A percentile compares a stretch with the other conserved stretches of the same genome.
These are phyloP conservation scores for Drosophila peninsularis DNA, from an alignment of 2,888 invertebrate species.

Conservation along the genomic window DNA sequence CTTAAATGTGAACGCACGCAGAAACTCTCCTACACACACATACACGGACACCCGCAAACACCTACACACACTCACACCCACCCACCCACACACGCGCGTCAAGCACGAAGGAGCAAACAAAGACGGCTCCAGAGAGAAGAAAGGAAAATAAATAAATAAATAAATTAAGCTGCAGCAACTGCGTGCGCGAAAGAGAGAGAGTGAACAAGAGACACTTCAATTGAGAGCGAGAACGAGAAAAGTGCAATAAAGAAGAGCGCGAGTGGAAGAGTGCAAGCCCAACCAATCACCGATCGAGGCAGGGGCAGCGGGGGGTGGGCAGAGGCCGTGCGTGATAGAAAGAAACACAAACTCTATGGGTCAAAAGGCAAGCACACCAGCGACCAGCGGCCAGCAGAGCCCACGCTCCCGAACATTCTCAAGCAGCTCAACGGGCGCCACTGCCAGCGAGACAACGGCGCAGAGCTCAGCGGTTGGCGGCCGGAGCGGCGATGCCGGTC, in stretches of 20 bases:
- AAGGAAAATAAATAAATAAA: slow-evolving; percentile 7
- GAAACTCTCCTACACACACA: slow-evolving; percentile 16
- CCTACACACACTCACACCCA: slow-evolving; percentile 2
- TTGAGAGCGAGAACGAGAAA: neutral
- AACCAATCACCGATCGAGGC: slow-evolving; percentile 17
- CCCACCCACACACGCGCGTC: slow-evolving; percentile 5
- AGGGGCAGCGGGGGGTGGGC: slow-evolving; percentile 25
- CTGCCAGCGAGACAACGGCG: slow-evolving; percentile 60
- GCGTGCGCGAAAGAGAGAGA: neutral
- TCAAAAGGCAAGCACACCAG: slow-evolving; percentile 93
- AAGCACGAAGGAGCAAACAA: slow-evolving; percentile 55
- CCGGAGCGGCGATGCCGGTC: slow-evolving; percentile 64
- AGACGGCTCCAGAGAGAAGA: slow-evolving; percentile 28
- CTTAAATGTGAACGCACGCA: slow-evolving; percentile 58
- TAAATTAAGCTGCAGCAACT: slow-evolving; percentile 10
- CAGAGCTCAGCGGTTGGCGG: slow-evolving; percentile 46
- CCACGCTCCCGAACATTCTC: slow-evolving; percentile 91
- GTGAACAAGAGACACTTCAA: slow-evolving; percentile 1
- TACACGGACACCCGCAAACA: neutral
- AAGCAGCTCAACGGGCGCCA: slow-evolving; percentile 87
- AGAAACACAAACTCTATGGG: slow-evolving; percentile 87
- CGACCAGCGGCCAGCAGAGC: slow-evolving; percentile 88
- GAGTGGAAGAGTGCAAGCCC: slow-evolving; percentile 6
- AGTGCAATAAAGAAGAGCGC: slow-evolving; percentile 15
- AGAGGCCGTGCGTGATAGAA: slow-evolving; percentile 27